Conservation (phyloP, 2,797 vertebrate genomes). For the Falco rusticolus region DNA sequence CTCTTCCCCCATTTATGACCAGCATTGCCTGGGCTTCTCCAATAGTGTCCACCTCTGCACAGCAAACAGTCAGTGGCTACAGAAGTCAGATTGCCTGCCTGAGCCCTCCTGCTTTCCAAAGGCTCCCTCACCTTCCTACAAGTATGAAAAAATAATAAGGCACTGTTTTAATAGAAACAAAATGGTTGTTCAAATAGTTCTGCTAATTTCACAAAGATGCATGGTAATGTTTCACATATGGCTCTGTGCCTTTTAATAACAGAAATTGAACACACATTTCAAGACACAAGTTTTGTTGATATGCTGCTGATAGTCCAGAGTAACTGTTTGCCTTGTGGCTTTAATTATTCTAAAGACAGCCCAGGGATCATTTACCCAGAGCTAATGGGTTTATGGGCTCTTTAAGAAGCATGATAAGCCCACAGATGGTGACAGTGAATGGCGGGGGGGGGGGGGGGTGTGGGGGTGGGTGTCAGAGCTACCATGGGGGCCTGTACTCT, state of each 20-base stretch:
- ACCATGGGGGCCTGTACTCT: not conserved
- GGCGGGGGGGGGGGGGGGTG: not conserved
- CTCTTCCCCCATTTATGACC: not conserved
- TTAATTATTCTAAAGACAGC: conserved; percentile 83
- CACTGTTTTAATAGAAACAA: conserved; percentile 76
- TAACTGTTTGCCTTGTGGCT: conserved; percentile 80
- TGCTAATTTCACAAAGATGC: conserved; percentile 82
- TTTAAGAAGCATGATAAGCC: conserved; percentile 72
- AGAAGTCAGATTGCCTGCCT: not conserved
- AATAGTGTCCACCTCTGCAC: not conserved
- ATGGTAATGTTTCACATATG: conserved; percentile 81
- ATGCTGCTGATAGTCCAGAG: conserved; percentile 76
- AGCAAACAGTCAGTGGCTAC: not conserved
- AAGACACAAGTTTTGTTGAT: conserved; percentile 79
- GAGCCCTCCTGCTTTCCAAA: conserved; percentile 15
- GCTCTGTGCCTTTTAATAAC: conserved; percentile 79
- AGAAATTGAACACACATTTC: conserved; percentile 83
- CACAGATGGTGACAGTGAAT: conserved; percentile 70
- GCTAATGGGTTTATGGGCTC: conserved; percentile 69
- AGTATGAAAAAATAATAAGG: conserved; percentile 37
- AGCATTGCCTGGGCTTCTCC: not conserved
- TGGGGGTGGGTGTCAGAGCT: conserved; percentile 52
- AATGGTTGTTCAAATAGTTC: conserved; percentile 80
- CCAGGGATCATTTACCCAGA: conserved; percentile 78
- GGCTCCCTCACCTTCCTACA: conserved; percentile 63